phyloP scores from a whole-genome alignment of 2,888 invertebrate genomes.

The Drepanosiphum platanoidis region DNA sequence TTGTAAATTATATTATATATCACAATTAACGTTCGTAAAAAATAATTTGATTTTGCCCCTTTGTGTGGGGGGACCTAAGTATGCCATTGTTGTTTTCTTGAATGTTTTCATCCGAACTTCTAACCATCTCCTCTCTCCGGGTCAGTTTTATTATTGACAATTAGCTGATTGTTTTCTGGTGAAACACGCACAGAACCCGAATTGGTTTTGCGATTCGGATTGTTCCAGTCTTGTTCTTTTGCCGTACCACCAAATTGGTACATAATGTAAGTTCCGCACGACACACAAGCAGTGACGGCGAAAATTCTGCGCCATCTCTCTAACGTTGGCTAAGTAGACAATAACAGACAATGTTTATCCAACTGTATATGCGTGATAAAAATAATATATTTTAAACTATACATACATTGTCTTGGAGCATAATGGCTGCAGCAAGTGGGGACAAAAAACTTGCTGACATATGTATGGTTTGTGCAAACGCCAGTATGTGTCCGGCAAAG shows the following conservation, averaged over 20 bases:
- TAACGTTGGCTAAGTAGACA: constrained; percentile 66
- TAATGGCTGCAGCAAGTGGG: constrained; percentile 73
- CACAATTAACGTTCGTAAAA: constrained; percentile 59
- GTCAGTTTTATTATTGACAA: constrained; percentile 54
- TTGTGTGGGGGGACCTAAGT: constrained; percentile 33
- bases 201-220: constrained; percentile 64
- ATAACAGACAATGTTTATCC: neutral
- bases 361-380: neutral
- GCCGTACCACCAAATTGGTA: constrained; percentile 77
- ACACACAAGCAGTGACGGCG: constrained; percentile 72
- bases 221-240: constrained; percentile 68
- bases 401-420: constrained; percentile 73
- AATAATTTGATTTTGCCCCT: constrained; percentile 56
- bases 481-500: constrained; percentile 78
- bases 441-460: constrained; percentile 80
- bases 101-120: neutral
- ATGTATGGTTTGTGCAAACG: constrained; percentile 81
- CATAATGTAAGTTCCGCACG: constrained; percentile 73
- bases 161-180: constrained; percentile 55
- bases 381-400: neutral
- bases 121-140: constrained; percentile 57
- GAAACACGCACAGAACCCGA: constrained; percentile 54
- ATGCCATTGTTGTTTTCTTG: constrained; percentile 39
- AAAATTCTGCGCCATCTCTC: constrained; percentile 76
- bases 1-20: constrained; percentile 51